Evolutionary conservation across 2,888 invertebrate genomes (phyloP).

Genomic region (Fragum sueziense): DNA sequence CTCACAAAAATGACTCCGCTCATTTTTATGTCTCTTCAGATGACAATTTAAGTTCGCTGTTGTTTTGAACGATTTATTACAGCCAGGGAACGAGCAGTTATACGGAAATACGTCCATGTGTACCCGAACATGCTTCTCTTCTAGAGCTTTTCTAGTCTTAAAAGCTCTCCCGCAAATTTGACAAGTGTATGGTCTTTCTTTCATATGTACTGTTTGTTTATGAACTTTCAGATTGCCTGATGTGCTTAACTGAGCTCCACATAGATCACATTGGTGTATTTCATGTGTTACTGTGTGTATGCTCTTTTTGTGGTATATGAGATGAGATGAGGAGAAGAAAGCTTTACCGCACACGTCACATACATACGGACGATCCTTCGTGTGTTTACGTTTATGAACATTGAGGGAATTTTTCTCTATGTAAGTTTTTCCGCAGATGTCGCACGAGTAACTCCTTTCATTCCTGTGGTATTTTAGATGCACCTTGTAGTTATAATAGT

Average conservation of each 20-base stretch:
- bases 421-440: slow-evolving; percentile 50
- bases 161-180: slow-evolving; percentile 58
- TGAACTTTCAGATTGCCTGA: slow-evolving; percentile 45
- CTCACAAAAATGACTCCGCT: slow-evolving; percentile 53
- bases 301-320: slow-evolving; percentile 40
- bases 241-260: slow-evolving; percentile 41
- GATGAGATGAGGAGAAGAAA: slow-evolving; percentile 40
- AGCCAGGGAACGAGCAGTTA: slow-evolving; percentile 46
- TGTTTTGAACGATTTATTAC: slow-evolving; percentile 50
- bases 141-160: slow-evolving; percentile 49
- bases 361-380: slow-evolving; percentile 38
- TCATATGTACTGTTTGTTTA: slow-evolving; percentile 44
- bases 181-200: slow-evolving; percentile 54
- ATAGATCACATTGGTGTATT: slow-evolving; percentile 48
- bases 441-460: slow-evolving; percentile 41
- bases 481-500: slow-evolving; percentile 40
- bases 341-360: slow-evolving; percentile 55
- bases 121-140: slow-evolving; percentile 48
- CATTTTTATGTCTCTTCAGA: slow-evolving; percentile 53
- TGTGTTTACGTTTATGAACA: slow-evolving; percentile 52
- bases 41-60: slow-evolving; percentile 40
- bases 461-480: slow-evolving; percentile 55
- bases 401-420: slow-evolving; percentile 46
- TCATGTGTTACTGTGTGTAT: slow-evolving; percentile 35
- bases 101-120: slow-evolving; percentile 44